Base-by-base conservation (phyloP, 2,113 vertebrate genomes). In the Macaca nemestrina region DNA sequence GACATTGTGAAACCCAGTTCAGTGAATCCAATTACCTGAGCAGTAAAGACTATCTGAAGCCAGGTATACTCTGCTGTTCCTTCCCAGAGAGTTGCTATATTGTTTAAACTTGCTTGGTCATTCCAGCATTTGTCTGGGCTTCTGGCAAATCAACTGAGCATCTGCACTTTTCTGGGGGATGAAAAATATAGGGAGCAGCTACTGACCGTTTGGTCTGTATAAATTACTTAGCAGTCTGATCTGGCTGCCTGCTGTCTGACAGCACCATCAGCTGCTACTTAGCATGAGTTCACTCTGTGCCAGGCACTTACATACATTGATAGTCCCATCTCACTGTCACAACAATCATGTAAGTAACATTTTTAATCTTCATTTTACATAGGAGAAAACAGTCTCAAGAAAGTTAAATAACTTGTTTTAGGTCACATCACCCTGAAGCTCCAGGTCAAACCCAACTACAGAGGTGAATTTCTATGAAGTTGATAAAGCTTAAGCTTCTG, bases 11-110 rank as follows among this genome's bases (percentile, higher is more conserved):
- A 95, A 93, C 52, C 67, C 80, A 73, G 92, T 97, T 97, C 94
- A 76, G 96, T 50, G 94, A 97, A 96, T 97, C 75, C 93, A 97
- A 97, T 97, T 97, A 97, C 93, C 83, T 38, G 52, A 88, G 90
- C 45, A 82, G 64, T 92, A 96, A 96, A 95, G 95, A 96, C 64
- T 73, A 70, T 22, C 70, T 78, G 61, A 73, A 64, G 76, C 90
- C 76, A 95, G 50, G 80, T 82, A 22, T n/a, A 64, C 70, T 93
- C 52, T 73, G 84, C 94, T 83, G 32, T 73, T 87, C 18, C 78
- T 95, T 97, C 59, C 80, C 57, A 61, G 59, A 88, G 52, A 55
- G 38, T 78, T 20, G 7, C 43, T 78, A 5, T 76, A 32, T 83
- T 94, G 40, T 93, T 95, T 93, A 96, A 97, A 84, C 52, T 91